A percentile compares a stretch with the other conserved stretches of the same genome.
These are phyloP conservation scores for Streblospio benedicti DNA, from an alignment of 1,140 invertebrate species.

Conservation along the genomic window DNA sequence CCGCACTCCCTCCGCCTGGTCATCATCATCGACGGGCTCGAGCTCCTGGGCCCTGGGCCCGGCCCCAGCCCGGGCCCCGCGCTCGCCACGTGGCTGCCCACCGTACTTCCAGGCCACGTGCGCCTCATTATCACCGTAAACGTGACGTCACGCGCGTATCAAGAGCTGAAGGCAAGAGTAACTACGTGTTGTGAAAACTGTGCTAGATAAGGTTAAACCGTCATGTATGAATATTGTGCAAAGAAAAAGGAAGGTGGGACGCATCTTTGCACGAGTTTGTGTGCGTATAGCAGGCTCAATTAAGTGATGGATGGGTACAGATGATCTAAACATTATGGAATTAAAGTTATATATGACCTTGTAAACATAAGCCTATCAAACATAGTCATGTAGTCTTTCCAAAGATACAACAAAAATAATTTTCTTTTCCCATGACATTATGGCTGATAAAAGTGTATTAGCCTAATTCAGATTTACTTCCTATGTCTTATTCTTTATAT, in stretches of 20 bases:
- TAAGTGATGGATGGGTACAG: not conserved
- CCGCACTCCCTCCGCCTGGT: conserved; percentile 54
- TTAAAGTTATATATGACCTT: no score
- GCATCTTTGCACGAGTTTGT: not conserved
- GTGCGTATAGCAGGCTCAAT: not conserved
- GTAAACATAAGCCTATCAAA: no score
- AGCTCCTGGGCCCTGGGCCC: conserved; percentile 55
- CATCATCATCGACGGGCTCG: conserved; percentile 64
- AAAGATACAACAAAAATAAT: no score
- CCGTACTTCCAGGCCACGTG: conserved; percentile 58
- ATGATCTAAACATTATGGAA: no score
- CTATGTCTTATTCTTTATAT: no score
- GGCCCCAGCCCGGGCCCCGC: no score
- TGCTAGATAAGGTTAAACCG: not conserved
- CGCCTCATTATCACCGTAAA: conserved; percentile 64
- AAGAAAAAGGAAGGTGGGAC: not conserved
- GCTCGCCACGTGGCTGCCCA: conserved; percentile 59
- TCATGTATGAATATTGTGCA: not conserved
- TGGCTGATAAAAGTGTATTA: no score
- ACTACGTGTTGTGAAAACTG: not conserved
- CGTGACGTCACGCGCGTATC: conserved; percentile 50
- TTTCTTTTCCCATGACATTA: no score
- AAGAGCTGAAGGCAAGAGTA: conserved; percentile 12
- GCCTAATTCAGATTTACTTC: no score
- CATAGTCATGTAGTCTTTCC: no score